Evolutionary conservation across 2,113 vertebrate genomes (phyloP).

Genomic region (Andinoacara biseriatus): DNA sequence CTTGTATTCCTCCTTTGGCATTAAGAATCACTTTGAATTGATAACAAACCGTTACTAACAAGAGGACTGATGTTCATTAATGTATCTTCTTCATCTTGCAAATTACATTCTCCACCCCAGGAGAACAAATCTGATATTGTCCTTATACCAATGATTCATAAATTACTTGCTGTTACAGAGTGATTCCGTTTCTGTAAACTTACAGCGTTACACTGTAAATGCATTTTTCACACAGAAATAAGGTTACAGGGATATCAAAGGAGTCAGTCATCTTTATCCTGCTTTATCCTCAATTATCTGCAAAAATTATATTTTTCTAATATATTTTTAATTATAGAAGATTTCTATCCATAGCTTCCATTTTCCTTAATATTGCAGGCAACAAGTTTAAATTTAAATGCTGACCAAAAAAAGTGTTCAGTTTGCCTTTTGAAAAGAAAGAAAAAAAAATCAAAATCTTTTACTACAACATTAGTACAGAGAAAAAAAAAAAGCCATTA

Average conservation of each 20-base stretch:
- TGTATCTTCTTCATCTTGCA: not conserved
- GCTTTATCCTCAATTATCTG: not conserved
- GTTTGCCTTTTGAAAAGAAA: not conserved
- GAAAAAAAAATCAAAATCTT: not conserved
- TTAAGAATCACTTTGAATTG: constrained; percentile 20
- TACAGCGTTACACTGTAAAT: not conserved
- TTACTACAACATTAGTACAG: not conserved
- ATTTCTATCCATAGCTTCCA: not conserved
- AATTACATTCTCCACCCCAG: not conserved
- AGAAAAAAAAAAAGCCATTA: not conserved
- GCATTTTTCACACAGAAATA: not conserved
- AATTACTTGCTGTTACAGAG: not conserved
- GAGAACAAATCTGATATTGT: not conserved
- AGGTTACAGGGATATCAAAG: not conserved
- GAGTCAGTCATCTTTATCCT: not conserved
- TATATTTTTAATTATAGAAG: not conserved
- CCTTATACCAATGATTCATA: not conserved
- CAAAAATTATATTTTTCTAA: not conserved
- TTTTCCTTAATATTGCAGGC: not conserved
- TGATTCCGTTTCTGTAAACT: not conserved
- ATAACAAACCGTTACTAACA: constrained; percentile 4
- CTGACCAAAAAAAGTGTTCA: not conserved
- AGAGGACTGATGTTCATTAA: not conserved
- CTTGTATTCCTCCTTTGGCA: not conserved
- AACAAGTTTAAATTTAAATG: not conserved